These are phyloP conservation scores for Fulica atra DNA, from an alignment of 2,113 vertebrate genomes.

Conservation along the genomic window DNA sequence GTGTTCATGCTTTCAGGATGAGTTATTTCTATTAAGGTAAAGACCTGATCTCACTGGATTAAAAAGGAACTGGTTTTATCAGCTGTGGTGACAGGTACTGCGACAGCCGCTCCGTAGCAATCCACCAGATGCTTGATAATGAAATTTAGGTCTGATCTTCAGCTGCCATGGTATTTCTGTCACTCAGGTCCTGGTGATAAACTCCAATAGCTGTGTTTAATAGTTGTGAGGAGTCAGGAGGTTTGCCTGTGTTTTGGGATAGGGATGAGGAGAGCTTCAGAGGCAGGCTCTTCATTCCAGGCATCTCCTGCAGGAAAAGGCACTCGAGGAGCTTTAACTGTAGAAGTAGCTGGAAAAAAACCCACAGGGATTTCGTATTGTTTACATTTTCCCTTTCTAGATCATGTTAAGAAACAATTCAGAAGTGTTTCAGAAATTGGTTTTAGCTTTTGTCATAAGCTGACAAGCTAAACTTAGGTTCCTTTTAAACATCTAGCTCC, in stretches of 20 bases:
- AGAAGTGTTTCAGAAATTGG: not conserved
- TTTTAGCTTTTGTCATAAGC: not conserved
- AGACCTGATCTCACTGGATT: not conserved
- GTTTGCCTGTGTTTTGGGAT: not conserved
- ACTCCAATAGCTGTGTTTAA: not conserved
- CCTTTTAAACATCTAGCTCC: not conserved
- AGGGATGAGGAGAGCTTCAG: not conserved
- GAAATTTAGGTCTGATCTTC: not conserved
- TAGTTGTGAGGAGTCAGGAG: not conserved
- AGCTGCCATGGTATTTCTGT: not conserved
- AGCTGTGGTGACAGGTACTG: not conserved
- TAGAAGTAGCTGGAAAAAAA: not conserved
- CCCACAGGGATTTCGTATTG: not conserved
- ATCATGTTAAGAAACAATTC: not conserved
- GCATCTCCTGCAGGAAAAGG: not conserved
- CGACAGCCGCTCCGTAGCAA: not conserved
- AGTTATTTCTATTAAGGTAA: not conserved
- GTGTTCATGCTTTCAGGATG: not conserved
- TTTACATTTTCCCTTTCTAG: not conserved
- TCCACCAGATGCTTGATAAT: not conserved
- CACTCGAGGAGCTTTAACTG: fast-evolving
- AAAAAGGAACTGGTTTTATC: not conserved
- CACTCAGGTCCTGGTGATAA: not conserved
- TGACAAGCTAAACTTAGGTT: constrained; percentile 20
- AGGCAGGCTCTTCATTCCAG: not conserved